A percentile compares a stretch with the other conserved stretches of the same genome.
phyloP scores from a whole-genome alignment of 2,797 vertebrate species.

The Enteromius treurensis region DNA sequence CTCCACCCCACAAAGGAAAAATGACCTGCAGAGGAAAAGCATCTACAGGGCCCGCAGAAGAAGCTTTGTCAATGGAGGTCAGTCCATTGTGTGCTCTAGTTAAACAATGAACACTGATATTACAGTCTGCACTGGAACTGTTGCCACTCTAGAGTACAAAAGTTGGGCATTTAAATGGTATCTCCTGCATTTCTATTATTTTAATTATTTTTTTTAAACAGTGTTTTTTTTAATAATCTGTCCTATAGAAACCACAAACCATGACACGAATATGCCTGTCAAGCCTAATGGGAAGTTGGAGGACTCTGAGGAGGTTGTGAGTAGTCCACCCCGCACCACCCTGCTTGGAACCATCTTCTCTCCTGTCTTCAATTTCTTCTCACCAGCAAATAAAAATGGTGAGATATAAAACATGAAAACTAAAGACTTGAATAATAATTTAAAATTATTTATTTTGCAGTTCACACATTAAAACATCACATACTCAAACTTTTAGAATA shows the following conservation, averaged over 20 bases:
- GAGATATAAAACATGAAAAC: constrained; percentile 45
- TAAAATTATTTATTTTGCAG: neutral
- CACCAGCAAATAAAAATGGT: constrained; percentile 98
- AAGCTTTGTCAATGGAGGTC: constrained; percentile 91
- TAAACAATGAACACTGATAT: neutral
- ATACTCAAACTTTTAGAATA: neutral
- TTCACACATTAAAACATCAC: neutral
- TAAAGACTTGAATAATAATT: neutral
- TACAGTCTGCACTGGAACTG: neutral
- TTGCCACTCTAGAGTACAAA: neutral
- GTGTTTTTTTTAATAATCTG: constrained; percentile 11
- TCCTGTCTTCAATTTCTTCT: constrained; percentile 98
- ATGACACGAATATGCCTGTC: constrained; percentile 89
- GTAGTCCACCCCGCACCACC: constrained; percentile 91
- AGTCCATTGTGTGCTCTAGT: constrained; percentile 60
- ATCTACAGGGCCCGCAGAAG: constrained; percentile 86
- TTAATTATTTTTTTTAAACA: neutral
- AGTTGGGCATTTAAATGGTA: neutral
- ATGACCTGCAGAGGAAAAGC: constrained; percentile 80
- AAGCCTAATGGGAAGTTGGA: constrained; percentile 93
- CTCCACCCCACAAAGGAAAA: constrained; percentile 84
- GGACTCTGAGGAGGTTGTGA: constrained; percentile 77
- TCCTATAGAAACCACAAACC: constrained; percentile 85
- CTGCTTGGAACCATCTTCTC: constrained; percentile 98
- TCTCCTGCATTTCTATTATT: neutral